Percentiles rank a stretch among this genome's conserved stretches.
Conservation (phyloP, 2,888 invertebrate species). For the Apodemia zela region DNA sequence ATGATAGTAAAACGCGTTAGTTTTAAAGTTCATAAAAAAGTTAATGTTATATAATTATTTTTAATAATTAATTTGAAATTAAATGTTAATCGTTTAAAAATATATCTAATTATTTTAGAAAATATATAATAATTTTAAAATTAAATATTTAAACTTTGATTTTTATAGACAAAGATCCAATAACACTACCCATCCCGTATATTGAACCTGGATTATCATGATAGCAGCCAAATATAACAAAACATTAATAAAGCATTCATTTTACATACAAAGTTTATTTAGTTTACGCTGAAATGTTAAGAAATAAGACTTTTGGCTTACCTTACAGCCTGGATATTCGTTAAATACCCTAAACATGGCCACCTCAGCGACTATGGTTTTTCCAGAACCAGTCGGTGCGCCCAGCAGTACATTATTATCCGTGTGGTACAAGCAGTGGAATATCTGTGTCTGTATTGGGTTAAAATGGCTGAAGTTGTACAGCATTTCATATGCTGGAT, state of each 20-base stretch:
- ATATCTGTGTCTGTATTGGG: constrained; percentile 99
- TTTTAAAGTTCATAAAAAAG: too few species aligned
- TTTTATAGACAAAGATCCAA: too few species aligned
- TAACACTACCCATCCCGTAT: too few species aligned
- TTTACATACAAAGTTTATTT: too few species aligned
- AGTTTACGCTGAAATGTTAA: background rate
- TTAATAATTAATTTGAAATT: constrained; percentile 81
- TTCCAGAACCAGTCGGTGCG: constrained; percentile 98
- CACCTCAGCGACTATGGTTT: constrained; percentile 98
- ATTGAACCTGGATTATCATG: too few species aligned
- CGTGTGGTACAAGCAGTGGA: constrained; percentile 96
- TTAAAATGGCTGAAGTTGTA: constrained; percentile 98
- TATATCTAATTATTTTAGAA: constrained; percentile 85
- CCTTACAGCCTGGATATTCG: constrained; percentile 88
- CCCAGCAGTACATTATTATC: constrained; percentile 96
- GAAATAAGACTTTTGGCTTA: constrained; percentile 37
- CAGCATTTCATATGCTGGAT: constrained; percentile 87
- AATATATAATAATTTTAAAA: constrained; percentile 76
- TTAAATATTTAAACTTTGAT: too few species aligned
- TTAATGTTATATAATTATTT: constrained; percentile 83
- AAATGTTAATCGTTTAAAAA: constrained; percentile 84
- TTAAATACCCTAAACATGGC: constrained; percentile 96
- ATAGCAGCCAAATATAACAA: too few species aligned
- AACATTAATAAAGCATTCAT: too few species aligned
- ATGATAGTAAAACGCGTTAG: too few species aligned